Evolutionary conservation across 2,113 vertebrate species (phyloP).

Genomic region (Sceloporus tristichus): DNA sequence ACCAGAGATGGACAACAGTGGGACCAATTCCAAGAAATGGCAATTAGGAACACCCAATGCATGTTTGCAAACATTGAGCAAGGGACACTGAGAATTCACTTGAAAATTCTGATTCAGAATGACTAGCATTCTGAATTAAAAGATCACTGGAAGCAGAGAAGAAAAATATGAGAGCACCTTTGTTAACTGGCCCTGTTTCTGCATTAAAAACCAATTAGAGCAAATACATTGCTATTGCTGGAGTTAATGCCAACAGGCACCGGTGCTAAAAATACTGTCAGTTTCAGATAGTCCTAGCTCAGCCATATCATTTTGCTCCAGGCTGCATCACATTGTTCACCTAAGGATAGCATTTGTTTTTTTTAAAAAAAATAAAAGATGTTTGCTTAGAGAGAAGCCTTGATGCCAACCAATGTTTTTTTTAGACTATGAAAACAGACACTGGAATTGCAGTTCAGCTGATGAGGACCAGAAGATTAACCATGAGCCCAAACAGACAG

Average conservation of each 20-base stretch:
- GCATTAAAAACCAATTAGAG: constrained; percentile 42
- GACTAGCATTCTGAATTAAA: not conserved
- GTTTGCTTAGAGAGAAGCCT: not conserved
- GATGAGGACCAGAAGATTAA: constrained; percentile 12
- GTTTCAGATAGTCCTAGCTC: not conserved
- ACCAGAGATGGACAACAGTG: constrained; percentile 23
- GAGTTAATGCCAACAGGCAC: constrained; percentile 21
- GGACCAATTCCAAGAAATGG: constrained; percentile 43
- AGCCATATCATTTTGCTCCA: not conserved
- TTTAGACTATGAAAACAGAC: not conserved
- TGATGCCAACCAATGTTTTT: not conserved
- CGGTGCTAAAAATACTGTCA: not conserved
- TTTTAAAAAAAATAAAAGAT: not conserved
- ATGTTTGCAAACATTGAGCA: constrained; percentile 47
- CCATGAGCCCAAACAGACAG: too few species aligned
- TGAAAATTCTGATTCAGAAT: not conserved
- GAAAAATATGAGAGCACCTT: not conserved
- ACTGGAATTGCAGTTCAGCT: not conserved
- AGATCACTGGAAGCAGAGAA: not conserved
- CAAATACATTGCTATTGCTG: rapidly evolving
- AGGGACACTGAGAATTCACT: not conserved
- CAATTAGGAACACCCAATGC: constrained; percentile 31
- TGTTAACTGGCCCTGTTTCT: not conserved
- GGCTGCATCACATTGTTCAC: not conserved
- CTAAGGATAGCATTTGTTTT: not conserved